Evolutionary conservation across 2,888 invertebrate genomes (phyloP), one percentile per base, ranked within the genome.

Genomic region (Metallyticus violacea): DNA sequence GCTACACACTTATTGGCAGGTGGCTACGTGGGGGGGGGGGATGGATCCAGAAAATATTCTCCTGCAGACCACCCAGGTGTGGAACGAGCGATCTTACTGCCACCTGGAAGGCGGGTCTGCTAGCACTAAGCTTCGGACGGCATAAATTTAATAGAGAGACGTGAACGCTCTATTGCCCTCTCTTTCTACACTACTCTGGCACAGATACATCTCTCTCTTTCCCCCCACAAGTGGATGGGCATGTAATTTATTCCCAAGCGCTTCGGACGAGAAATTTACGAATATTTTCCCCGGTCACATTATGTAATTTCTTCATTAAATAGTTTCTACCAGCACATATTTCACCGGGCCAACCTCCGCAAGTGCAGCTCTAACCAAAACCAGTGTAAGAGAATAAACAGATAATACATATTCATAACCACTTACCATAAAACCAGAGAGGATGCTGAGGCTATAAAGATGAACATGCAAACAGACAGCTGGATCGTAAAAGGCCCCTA

Each of bases 41-140:
- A 30, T 84, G 79, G 40, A 22, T 15, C 40, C 40, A 62, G 40
- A 62, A 62, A 62, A 62, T 62, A 62, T 62, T 62, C 40, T 62
- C 40, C 30, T 29, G 7, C 26, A 79, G 88, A 88, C 88, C 88
- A 88, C 88, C 88, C 88, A 88, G 88, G 88, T 87, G 88, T 86
- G 87, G 85, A 86, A 86, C 85, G 81, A 80, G 85, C 87, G 82
- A 86, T 82, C 86, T 80, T 25, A 30, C 86, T 86, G 88, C 88
- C 87, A 86, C 88, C 88, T 87, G 88, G 88, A 28, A 87, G 88
- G 87, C 87, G 86, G 87, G 40, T 79, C 85, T 84, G 77, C 83
- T 86, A 82, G 88, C 88, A 87, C 88, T 79, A 85, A 82, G 85
- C 86, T 77, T 62, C 30, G 84, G 85, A 79, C 86, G 85, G 86